phyloP scores from a whole-genome alignment of 2,113 vertebrate genomes.

The Lepidiolamprologus cunningtoni region DNA sequence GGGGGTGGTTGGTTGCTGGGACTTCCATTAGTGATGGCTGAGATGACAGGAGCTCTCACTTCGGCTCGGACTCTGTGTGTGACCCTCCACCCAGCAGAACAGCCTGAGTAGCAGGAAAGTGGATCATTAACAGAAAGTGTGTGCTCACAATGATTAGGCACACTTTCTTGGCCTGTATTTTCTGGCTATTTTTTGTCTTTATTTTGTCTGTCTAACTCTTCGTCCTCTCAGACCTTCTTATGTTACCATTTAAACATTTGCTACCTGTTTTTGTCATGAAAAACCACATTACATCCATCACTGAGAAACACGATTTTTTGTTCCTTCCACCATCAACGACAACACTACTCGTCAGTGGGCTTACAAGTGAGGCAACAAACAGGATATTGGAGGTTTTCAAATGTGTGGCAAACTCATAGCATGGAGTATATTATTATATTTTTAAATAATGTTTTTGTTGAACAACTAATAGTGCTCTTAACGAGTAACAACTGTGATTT shows the following conservation, averaged over 20 bases:
- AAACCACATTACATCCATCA: background rate
- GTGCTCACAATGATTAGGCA: background rate
- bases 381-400: background rate
- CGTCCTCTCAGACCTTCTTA: background rate
- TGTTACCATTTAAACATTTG: background rate
- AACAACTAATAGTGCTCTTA: background rate
- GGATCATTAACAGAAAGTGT: constrained; percentile 42
- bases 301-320: background rate
- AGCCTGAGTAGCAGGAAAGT: background rate
- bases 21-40: constrained; percentile 52
- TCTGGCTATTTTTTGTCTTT: background rate
- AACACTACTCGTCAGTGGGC: background rate
- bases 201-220: background rate
- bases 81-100: constrained; percentile 32
- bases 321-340: background rate
- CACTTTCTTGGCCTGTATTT: background rate
- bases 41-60: constrained; percentile 49
- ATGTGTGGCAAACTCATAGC: background rate
- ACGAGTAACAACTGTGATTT: background rate
- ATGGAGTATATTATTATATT: accelerated
- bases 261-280: background rate
- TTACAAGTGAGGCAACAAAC: background rate
- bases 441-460: background rate
- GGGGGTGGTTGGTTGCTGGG: background rate
- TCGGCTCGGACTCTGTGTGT: background rate